phyloP scores from a whole-genome alignment of 1,140 invertebrate genomes.

The Conus betulinus region DNA sequence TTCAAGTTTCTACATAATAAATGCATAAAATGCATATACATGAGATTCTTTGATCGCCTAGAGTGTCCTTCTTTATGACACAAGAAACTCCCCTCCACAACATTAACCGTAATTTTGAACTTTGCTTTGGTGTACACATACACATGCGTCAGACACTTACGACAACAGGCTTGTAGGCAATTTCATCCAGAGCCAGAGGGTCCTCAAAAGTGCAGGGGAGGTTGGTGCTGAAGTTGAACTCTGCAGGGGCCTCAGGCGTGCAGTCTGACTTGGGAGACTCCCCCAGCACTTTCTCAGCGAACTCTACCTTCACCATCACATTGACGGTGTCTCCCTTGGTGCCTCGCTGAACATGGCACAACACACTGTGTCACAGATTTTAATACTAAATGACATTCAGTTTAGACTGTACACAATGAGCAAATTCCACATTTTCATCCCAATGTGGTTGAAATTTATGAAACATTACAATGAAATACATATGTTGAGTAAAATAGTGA shows the following conservation, averaged over 20 bases:
- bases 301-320: conserved; percentile 70
- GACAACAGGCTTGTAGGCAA: conserved; percentile 71
- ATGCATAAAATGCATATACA: too few relatives aligned
- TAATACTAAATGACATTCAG: neutral
- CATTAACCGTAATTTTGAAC: too few relatives aligned
- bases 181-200: conserved; percentile 69
- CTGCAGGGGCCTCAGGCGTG: conserved; percentile 64
- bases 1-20: too few relatives aligned
- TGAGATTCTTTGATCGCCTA: too few relatives aligned
- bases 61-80: too few relatives aligned
- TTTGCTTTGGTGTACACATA: too few relatives aligned
- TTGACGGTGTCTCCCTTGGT: conserved; percentile 68
- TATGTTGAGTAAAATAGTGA: too few relatives aligned
- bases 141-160: conserved; percentile 53
- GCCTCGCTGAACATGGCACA: conserved; percentile 59
- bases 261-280: conserved; percentile 72
- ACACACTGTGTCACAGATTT: neutral
- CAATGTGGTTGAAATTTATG: too few relatives aligned
- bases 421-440: neutral
- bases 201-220: conserved; percentile 70
- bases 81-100: too few relatives aligned
- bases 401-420: conserved; percentile 13
- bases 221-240: conserved; percentile 70
- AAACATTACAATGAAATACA: too few relatives aligned
- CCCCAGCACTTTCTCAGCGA: conserved; percentile 68